phyloP scores from a whole-genome alignment of 2,113 vertebrate species.

The Otis tarda region DNA sequence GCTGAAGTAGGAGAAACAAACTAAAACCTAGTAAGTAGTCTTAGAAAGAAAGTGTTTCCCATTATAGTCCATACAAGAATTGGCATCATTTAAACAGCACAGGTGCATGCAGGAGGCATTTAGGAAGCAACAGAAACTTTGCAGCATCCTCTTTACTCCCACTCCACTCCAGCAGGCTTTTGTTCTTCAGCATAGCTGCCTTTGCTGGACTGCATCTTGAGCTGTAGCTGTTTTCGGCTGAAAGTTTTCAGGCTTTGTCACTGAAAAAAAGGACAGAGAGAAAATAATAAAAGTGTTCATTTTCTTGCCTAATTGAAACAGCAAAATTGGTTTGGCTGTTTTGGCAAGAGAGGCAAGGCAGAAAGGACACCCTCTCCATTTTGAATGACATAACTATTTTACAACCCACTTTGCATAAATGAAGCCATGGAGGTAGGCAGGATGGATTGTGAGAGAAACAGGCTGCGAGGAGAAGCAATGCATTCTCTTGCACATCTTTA shows the following conservation, averaged over 20 bases:
- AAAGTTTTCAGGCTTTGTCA: neutral
- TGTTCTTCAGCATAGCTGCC: neutral
- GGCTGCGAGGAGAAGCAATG: neutral
- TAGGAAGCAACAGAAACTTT: neutral
- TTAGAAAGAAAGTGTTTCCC: constrained; percentile 46
- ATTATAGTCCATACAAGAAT: neutral
- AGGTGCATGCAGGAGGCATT: constrained; percentile 25
- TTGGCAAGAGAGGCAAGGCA: neutral
- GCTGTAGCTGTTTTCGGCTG: neutral
- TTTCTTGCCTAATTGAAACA: neutral
- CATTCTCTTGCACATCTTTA: neutral
- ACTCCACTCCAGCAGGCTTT: neutral
- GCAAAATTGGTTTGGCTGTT: neutral
- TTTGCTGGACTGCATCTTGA: neutral
- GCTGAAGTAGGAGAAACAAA: constrained; percentile 4
- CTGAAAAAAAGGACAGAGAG: neutral
- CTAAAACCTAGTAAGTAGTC: neutral
- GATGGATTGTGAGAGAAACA: neutral
- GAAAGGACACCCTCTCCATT: neutral
- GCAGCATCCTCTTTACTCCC: neutral
- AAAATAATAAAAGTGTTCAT: neutral
- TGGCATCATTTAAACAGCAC: constrained; percentile 47
- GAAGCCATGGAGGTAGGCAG: neutral
- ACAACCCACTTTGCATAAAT: neutral
- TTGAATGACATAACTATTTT: neutral